phyloP scores from a whole-genome alignment of 2,888 invertebrate species.

The Phytoseiulus persimilis region DNA sequence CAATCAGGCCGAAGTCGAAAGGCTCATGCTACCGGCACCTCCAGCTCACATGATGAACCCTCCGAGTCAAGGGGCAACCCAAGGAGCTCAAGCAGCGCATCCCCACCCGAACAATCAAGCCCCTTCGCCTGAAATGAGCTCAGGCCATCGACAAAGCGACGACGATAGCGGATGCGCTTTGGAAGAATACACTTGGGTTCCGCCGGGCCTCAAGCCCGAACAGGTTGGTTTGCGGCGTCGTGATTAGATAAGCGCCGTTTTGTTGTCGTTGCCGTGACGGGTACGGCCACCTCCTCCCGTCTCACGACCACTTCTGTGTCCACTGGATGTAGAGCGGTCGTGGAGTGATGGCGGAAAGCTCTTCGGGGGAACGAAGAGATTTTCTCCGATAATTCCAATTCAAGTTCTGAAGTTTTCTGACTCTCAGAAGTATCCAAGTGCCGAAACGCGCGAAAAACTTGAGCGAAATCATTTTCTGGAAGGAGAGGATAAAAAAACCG shows the following conservation, averaged over 20 bases:
- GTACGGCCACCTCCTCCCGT: neutral
- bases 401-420: too few relatives aligned
- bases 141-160: slow-evolving; percentile 82
- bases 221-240: slow-evolving; percentile 61
- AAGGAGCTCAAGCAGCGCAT: slow-evolving; percentile 42
- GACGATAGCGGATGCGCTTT: slow-evolving; percentile 95
- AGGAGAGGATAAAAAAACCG: too few relatives aligned
- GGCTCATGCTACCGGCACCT: slow-evolving; percentile 45
- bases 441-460: too few relatives aligned
- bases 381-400: too few relatives aligned
- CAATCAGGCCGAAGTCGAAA: slow-evolving; percentile 46
- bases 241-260: neutral
- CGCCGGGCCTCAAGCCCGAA: slow-evolving; percentile 87
- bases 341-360: too few relatives aligned
- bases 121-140: slow-evolving; percentile 58
- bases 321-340: neutral
- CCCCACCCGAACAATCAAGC: slow-evolving; percentile 40
- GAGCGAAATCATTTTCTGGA: too few relatives aligned
- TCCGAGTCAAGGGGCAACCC: slow-evolving; percentile 47
- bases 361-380: too few relatives aligned
- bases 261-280: neutral
- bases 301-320: neutral
- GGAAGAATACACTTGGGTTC: slow-evolving; percentile 97
- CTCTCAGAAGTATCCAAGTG: too few relatives aligned
- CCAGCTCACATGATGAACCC: slow-evolving; percentile 51